phyloP scores from a whole-genome alignment of 2,888 invertebrate species.

The Eupithecia centaureata region DNA sequence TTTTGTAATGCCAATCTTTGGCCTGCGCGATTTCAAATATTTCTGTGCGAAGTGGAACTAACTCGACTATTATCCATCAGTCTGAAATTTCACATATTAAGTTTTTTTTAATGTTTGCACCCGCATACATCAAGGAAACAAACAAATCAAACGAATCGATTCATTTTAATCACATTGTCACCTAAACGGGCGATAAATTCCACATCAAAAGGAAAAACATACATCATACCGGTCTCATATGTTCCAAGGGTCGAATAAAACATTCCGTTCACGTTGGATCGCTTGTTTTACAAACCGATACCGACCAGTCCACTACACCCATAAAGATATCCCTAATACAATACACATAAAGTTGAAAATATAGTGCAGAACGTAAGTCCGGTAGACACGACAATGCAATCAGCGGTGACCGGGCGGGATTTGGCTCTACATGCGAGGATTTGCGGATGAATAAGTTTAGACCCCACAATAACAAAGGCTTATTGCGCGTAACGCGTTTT shows the following conservation, averaged over 20 bases:
- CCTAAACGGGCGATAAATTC: constrained; percentile 64
- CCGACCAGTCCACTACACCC: constrained; percentile 44
- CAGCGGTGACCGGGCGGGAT: constrained; percentile 83
- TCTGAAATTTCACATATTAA: too few relatives aligned
- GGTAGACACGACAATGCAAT: constrained; percentile 83
- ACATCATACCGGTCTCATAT: constrained; percentile 81
- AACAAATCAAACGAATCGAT: constrained; percentile 37
- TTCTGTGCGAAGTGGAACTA: too few relatives aligned
- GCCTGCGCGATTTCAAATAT: too few relatives aligned
- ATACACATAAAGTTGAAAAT: constrained; percentile 47
- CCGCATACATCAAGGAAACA: constrained; percentile 6
- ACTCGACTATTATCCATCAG: too few relatives aligned
- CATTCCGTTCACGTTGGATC: constrained; percentile 82
- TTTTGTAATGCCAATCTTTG: too few relatives aligned
- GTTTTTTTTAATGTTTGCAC: neutral
- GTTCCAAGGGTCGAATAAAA: constrained; percentile 78
- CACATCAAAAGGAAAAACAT: constrained; percentile 77
- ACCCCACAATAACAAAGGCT: constrained; percentile 82
- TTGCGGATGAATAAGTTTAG: constrained; percentile 83
- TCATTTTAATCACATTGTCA: constrained; percentile 58
- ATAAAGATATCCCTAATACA: constrained; percentile 33
- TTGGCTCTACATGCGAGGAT: constrained; percentile 83
- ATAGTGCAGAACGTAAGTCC: constrained; percentile 45
- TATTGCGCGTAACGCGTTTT: constrained; percentile 77
- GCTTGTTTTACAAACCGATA: constrained; percentile 83